Conservation (phyloP, 1,140 invertebrate species). For the Euura saliciscinereae region DNA sequence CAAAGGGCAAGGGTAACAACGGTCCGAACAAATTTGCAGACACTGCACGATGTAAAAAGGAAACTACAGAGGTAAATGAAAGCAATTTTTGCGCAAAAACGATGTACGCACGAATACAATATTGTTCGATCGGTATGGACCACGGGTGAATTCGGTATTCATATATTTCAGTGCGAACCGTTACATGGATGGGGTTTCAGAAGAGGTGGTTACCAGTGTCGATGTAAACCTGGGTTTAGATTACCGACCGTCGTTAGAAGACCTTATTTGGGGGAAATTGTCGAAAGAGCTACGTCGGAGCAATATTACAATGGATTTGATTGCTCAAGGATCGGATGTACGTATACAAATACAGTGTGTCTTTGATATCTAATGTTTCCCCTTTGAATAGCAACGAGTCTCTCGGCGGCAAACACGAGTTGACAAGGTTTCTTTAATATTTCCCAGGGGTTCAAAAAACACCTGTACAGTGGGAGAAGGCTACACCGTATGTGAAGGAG, state of each 20-base stretch:
- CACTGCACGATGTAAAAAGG: slow-evolving; percentile 90
- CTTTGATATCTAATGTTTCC: not conserved
- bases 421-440: not conserved
- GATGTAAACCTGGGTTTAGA: slow-evolving; percentile 88
- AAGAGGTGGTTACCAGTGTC: slow-evolving; percentile 94
- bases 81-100: not conserved
- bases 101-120: not conserved
- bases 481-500: slow-evolving; percentile 70
- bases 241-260: slow-evolving; percentile 85
- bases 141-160: slow-evolving; percentile 16
- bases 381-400: not conserved
- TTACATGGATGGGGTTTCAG: slow-evolving; percentile 94
- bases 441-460: slow-evolving; percentile 79
- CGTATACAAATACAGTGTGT: slow-evolving; percentile 49
- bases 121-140: slow-evolving; percentile 8
- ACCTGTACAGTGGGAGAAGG: slow-evolving; percentile 78
- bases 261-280: slow-evolving; percentile 90
- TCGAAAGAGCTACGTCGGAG: slow-evolving; percentile 89
- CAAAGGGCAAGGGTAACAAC: slow-evolving; percentile 84
- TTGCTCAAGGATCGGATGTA: slow-evolving; percentile 91
- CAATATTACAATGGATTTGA: slow-evolving; percentile 94
- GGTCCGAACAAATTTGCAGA: slow-evolving; percentile 88
- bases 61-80: slow-evolving; percentile 85
- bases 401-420: not conserved
- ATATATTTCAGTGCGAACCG: slow-evolving; percentile 85